phyloP scores from a whole-genome alignment of 2,797 vertebrate genomes.

The Enteromius trimaculatus region DNA sequence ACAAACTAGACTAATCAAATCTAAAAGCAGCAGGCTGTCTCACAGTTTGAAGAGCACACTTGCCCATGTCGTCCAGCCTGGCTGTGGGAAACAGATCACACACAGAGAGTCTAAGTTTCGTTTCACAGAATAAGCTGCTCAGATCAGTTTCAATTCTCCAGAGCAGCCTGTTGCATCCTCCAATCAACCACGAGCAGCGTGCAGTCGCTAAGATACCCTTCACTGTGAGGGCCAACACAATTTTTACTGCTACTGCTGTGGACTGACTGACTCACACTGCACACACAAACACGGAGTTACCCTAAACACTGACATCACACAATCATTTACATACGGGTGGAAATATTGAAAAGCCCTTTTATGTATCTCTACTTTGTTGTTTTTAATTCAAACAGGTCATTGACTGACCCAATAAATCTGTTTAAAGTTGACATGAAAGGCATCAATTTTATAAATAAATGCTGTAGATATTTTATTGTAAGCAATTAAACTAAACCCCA shows the following conservation, averaged over 20 bases:
- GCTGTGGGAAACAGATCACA: conserved; percentile 2
- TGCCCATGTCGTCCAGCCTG: background rate
- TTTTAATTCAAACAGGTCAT: background rate
- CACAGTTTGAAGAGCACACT: background rate
- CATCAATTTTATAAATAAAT: background rate
- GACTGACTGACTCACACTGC: background rate
- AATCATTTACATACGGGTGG: background rate
- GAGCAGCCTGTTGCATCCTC: conserved; percentile 25
- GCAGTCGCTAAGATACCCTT: background rate
- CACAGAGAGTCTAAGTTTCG: conserved; percentile 46
- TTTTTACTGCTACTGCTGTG: conserved; percentile 3
- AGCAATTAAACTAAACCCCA: background rate
- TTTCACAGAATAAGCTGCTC: conserved; percentile 42
- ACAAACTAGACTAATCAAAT: background rate
- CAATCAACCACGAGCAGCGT: background rate
- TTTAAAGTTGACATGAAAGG: background rate
- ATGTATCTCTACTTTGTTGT: background rate
- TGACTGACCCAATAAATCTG: background rate
- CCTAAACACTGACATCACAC: background rate
- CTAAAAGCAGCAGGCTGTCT: background rate
- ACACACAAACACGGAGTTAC: background rate
- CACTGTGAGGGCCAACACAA: conserved; percentile 11
- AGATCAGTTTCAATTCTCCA: conserved; percentile 55
- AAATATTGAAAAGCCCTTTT: background rate
- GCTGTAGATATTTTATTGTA: background rate